A percentile compares a stretch with the other conserved stretches of the same genome.
Conservation (phyloP, 2,888 invertebrate genomes). For the Tiliacea aurago region DNA sequence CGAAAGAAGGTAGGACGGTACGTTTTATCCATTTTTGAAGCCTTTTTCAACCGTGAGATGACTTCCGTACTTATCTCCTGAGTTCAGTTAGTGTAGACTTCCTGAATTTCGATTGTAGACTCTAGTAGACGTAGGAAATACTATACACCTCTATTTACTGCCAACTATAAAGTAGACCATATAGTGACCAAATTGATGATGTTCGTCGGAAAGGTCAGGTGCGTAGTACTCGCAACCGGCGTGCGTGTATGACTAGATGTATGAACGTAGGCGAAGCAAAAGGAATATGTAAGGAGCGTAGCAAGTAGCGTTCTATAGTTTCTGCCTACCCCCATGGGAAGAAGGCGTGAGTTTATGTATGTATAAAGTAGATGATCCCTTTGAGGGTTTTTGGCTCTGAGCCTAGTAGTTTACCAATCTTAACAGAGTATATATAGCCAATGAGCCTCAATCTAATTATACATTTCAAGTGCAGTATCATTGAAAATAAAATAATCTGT, state of each 20-base stretch:
- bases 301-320: no score
- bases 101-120: conserved; percentile 14
- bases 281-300: no score
- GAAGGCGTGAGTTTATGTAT: no score
- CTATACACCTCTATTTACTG: conserved; percentile 7
- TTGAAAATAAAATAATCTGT: background rate
- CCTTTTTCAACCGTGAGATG: background rate
- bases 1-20: conserved; percentile 3
- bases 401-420: conserved; percentile 20
- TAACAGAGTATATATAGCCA: background rate
- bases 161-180: conserved; percentile 20
- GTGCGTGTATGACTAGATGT: no score
- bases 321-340: no score
- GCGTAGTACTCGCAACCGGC: no score
- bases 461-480: conserved; percentile 1
- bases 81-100: background rate
- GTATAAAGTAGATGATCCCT: conserved; percentile 17
- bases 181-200: no score
- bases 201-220: no score
- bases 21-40: conserved; percentile 27
- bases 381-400: conserved; percentile 9
- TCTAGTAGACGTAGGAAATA: conserved; percentile 9
- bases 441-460: background rate
- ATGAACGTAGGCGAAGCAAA: no score
- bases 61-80: conserved; percentile 19